Conservation (phyloP, 1,140 invertebrate species). For the Polyergus mexicanus region DNA sequence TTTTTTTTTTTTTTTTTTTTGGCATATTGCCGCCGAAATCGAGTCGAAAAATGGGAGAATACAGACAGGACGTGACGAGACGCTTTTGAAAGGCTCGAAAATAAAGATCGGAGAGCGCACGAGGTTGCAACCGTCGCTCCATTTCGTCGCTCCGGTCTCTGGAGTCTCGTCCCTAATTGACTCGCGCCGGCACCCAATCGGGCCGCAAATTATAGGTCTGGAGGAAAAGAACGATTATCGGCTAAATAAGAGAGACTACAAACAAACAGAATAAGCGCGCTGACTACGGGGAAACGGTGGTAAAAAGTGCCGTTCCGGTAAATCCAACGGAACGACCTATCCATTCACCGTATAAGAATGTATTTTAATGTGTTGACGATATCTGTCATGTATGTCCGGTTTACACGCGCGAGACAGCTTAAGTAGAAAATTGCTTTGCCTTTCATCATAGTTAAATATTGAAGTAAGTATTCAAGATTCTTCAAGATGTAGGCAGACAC, state of each 20-base stretch:
- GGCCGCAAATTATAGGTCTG: conserved; percentile 75
- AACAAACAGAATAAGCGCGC: conserved; percentile 68
- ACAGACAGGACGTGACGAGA: conserved; percentile 77
- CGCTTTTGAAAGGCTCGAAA: conserved; percentile 70
- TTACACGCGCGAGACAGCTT: conserved; percentile 1
- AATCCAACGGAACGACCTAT: background rate
- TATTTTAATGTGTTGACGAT: conserved; percentile 36
- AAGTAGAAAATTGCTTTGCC: conserved; percentile 46
- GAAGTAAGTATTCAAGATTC: conserved; percentile 4
- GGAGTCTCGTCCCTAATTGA: conserved; percentile 71
- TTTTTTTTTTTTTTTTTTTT: conserved; percentile 2
- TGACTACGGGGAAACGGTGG: conserved; percentile 40
- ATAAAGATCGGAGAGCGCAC: conserved; percentile 45
- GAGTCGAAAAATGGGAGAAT: conserved; percentile 58
- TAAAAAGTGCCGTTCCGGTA: conserved; percentile 46
- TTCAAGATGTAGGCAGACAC: background rate
- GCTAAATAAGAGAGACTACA: conserved; percentile 44
- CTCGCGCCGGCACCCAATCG: conserved; percentile 72
- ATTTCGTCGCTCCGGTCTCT: conserved; percentile 29
- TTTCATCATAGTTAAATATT: background rate
- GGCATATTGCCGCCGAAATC: conserved; percentile 3
- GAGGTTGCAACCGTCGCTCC: conserved; percentile 43
- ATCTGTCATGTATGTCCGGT: conserved; percentile 30
- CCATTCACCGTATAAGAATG: conserved; percentile 30
- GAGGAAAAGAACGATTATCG: conserved; percentile 58